Conservation (phyloP, 1,140 invertebrate species). For the Drosophila kurseongensis region DNA sequence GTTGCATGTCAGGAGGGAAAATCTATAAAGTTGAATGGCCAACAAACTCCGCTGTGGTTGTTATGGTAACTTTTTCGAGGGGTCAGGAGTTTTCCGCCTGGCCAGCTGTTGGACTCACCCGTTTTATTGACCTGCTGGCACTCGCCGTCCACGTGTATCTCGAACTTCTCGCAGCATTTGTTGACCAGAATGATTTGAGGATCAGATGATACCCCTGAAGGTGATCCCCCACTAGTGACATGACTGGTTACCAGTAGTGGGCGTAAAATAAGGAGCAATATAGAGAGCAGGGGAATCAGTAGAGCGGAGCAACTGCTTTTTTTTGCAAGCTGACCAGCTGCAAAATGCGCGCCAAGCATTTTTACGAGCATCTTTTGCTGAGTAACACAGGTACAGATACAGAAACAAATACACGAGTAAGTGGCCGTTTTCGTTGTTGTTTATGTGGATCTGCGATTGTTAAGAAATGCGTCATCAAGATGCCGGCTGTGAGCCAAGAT, state of each 20-base stretch:
- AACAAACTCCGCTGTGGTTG: constrained; percentile 37
- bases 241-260: constrained; percentile 19
- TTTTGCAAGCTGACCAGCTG: constrained; percentile 25
- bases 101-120: constrained; percentile 62
- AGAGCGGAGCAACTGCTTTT: constrained; percentile 58
- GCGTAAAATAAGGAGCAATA: constrained; percentile 9
- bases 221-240: constrained; percentile 44
- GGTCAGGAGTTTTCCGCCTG: constrained; percentile 7
- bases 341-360: constrained; percentile 71
- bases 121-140: constrained; percentile 87
- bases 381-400: constrained; percentile 28
- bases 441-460: constrained; percentile 38
- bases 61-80: constrained; percentile 24
- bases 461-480: constrained; percentile 73
- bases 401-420: constrained; percentile 28
- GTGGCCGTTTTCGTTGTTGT: constrained; percentile 16
- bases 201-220: constrained; percentile 23
- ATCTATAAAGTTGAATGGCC: constrained; percentile 79
- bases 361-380: constrained; percentile 59
- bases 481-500: constrained; percentile 72
- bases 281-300: constrained; percentile 15
- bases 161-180: constrained; percentile 91
- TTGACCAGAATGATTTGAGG: constrained; percentile 85
- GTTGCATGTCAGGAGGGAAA: constrained; percentile 64
- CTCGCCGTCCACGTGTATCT: constrained; percentile 88